Evolutionary conservation across 2,888 invertebrate genomes (phyloP).

Genomic region (Noctua janthina): DNA sequence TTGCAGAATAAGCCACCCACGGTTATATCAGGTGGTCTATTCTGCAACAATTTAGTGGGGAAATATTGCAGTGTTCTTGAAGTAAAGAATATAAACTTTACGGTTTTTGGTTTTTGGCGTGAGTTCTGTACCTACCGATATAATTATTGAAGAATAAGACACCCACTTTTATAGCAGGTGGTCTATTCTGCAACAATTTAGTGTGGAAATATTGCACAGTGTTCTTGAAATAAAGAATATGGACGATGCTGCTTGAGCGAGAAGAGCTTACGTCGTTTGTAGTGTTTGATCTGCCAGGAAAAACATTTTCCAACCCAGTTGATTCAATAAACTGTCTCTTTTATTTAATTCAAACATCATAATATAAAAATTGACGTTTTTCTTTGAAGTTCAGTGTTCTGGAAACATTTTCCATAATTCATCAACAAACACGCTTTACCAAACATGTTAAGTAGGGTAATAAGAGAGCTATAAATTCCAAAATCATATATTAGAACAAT

Average conservation of each 20-base stretch:
- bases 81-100: too few relatives aligned
- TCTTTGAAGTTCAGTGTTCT: slow-evolving; percentile 7
- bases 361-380: background rate
- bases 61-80: slow-evolving; percentile 15
- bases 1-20: background rate
- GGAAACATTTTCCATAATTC: background rate
- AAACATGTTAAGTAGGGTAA: slow-evolving; percentile 4
- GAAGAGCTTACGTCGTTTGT: slow-evolving; percentile 14
- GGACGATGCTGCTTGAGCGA: slow-evolving; percentile 19
- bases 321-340: slow-evolving; percentile 12
- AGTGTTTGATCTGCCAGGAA: slow-evolving; percentile 28
- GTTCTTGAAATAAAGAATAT: slow-evolving; percentile 17
- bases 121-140: background rate
- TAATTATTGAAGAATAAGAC: slow-evolving; percentile 3
- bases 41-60: slow-evolving; percentile 6
- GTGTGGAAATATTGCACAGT: slow-evolving; percentile 10
- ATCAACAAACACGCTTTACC: background rate
- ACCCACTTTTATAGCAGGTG: background rate
- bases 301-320: slow-evolving; percentile 26
- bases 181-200: slow-evolving; percentile 1
- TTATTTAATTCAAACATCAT: slow-evolving; percentile 17
- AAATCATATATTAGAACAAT: slow-evolving; percentile 8
- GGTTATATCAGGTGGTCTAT: background rate
- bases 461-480: slow-evolving; percentile 4
- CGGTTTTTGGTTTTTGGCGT: background rate